Base-by-base conservation (phyloP, 2,888 invertebrate species). In the Polyommatus icarus region DNA sequence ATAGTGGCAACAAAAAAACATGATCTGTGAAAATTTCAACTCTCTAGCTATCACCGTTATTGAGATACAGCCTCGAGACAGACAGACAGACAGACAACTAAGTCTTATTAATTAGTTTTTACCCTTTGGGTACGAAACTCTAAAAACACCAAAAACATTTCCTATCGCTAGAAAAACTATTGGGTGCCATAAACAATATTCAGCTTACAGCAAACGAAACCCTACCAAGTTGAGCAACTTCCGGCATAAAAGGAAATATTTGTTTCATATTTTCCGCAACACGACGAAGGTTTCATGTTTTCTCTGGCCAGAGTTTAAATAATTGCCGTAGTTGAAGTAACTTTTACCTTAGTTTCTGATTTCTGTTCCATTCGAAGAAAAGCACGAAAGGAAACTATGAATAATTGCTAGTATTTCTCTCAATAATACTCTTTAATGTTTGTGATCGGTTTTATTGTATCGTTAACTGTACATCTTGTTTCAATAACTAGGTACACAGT, bases 291-390 rank as follows among this genome's bases (percentile, higher is more conserved):
- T 67, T 67, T 12, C 24, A 24, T 67, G 61, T 67, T 67, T 67
- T 67, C 61, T 12, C 61, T 67, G 61, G 24, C 12, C 29, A 67
- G 29, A 67, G 61, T 67, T 67, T 67, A 67, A 67, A 67, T 29
- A 59, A 59, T 59, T 59, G n/a, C 20, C 20, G 59, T 20, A 20
- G 59, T n/a, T 20, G 8, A 3, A 54, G 18, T 54, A 20, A 59
- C 59, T 20, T 59, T 59, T 59, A 20, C 8, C 20, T 59, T 20
- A 5, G 59, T 59, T 59, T 59, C 59, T 15, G 15, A 20, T 20
- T 59, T 59, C 59, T 15, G 15, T 46, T 46, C 46, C 46, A 46
- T 10, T 46, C 46, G 59, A 59, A 59, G 59, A 59, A 20, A 59
- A 59, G 2, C 59, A 59, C 20, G 59, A 59, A 15, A 54, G 54